A percentile compares a stretch with the other conserved stretches of the same genome.
These are phyloP conservation scores for Hypanus sabinus DNA, from an alignment of 2,113 vertebrate species.

Conservation along the genomic window DNA sequence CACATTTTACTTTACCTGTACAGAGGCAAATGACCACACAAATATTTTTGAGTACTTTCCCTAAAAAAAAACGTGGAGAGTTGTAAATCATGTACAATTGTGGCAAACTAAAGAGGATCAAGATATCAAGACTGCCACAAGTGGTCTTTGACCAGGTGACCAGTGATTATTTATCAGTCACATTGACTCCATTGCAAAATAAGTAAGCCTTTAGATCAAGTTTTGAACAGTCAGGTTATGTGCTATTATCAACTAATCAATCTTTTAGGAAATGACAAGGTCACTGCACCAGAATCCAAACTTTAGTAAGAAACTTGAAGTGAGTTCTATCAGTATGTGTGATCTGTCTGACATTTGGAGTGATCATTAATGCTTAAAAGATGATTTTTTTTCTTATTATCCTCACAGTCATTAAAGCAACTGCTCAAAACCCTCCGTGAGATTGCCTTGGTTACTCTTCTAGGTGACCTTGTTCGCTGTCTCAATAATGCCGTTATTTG, in stretches of 20 bases:
- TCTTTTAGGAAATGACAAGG: conserved; percentile 5
- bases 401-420: background rate
- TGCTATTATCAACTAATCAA: conserved; percentile 25
- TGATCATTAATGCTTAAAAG: conserved; percentile 35
- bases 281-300: conserved; percentile 7
- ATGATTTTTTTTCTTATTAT: conserved; percentile 35
- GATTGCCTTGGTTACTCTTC: conserved; percentile 35
- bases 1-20: background rate
- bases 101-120: background rate
- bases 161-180: background rate
- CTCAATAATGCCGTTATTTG: conserved; percentile 35
- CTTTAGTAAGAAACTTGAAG: conserved; percentile 25
- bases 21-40: background rate
- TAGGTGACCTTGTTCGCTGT: conserved; percentile 37
- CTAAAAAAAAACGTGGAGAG: background rate
- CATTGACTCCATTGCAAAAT: background rate
- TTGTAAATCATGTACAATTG: background rate
- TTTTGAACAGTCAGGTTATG: background rate
- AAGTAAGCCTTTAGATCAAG: background rate
- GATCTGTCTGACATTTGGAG: conserved; percentile 35
- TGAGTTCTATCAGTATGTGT: background rate
- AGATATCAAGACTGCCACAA: background rate
- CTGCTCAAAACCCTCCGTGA: conserved; percentile 21
- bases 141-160: background rate
- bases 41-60: background rate